Evolutionary conservation across 2,797 vertebrate genomes (phyloP), one percentile per base, ranked within the genome.

Genomic region (Argentina silus): DNA sequence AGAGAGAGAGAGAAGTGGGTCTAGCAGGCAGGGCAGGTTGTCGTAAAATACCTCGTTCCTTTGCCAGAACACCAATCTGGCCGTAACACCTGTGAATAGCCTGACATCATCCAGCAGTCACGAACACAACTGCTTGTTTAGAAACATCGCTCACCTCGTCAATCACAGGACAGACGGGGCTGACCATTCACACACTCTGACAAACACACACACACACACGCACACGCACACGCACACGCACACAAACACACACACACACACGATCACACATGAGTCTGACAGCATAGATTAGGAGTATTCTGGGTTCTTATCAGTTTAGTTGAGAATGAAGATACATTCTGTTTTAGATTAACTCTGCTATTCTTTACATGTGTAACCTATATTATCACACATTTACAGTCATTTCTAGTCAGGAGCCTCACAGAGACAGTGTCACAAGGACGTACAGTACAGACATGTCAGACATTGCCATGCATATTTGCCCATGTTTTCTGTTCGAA

Each of bases 31-130:
- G 55, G 70, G 44, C 45, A 45, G 36, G 77, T 72, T 48, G 56
- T 59, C 63, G 9, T 62, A 61, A 77, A 82, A 75, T 59, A 36
- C 64, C 51, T 44, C 57, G 70, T 80, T 74, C 43, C 70, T 48
- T 27, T 44, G 61, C 69, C 73, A 63, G 77, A 60, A 27, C 27
- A 67, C 6, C 61, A 70, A 71, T 86, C 62, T 85, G 72, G 76
- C 72, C 56, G 70, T 87, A 77, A 89, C 91, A 89, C 91, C 87
- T 91, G 85, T 89, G 88, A 92, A 92, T 91, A 83, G 81, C 70
- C 85, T 87, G 72, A 77, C 85, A 55, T 89, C 82, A 86, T 71
- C 78, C 70, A 62, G 68, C 76, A 83, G 73, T 82, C 84, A 86
- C 7, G 19, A 81, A 83, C 85, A 89, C 69, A 79, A 79, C 81